Evolutionary conservation across 1,140 invertebrate species (phyloP).

Genomic region (Hyposmocoma kahamanoa): DNA sequence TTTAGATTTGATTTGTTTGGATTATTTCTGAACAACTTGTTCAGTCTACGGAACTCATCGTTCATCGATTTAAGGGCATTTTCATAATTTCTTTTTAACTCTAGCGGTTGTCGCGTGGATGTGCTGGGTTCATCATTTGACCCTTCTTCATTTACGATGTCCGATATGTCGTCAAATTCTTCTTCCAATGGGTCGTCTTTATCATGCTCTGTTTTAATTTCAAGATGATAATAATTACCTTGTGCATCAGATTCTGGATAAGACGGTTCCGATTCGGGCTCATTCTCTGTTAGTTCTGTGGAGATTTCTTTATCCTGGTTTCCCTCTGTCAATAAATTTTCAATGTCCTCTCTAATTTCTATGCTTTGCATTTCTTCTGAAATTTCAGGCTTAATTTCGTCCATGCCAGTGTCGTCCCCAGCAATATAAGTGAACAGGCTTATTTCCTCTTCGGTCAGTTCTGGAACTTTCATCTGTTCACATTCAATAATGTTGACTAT

Average conservation of each 20-base stretch:
- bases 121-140: too few relatives aligned
- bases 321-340: not conserved
- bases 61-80: slow-evolving; percentile 11
- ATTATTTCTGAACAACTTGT: slow-evolving; percentile 17
- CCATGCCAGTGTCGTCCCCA: slow-evolving; percentile 2
- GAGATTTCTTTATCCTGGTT: not conserved
- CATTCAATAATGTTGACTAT: slow-evolving; percentile 6
- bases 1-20: slow-evolving; percentile 18
- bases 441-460: slow-evolving; percentile 8
- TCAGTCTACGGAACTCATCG: slow-evolving; percentile 19
- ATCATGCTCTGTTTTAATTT: slow-evolving; percentile 8
- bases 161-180: not conserved
- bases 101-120: too few relatives aligned
- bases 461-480: slow-evolving; percentile 1
- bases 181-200: slow-evolving; percentile 12
- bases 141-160: not conserved
- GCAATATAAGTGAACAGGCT: slow-evolving; percentile 7
- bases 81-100: slow-evolving; percentile 10
- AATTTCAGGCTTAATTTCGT: slow-evolving; percentile 2
- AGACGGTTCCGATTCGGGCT: not conserved
- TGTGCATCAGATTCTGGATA: slow-evolving; percentile 1
- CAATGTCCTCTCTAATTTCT: not conserved
- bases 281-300: too few relatives aligned
- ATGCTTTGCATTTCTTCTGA: not conserved
- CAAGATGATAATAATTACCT: slow-evolving; percentile 10